These are phyloP conservation scores for Bruchidius siliquastri DNA, from an alignment of 2,888 invertebrate species.

Conservation along the genomic window DNA sequence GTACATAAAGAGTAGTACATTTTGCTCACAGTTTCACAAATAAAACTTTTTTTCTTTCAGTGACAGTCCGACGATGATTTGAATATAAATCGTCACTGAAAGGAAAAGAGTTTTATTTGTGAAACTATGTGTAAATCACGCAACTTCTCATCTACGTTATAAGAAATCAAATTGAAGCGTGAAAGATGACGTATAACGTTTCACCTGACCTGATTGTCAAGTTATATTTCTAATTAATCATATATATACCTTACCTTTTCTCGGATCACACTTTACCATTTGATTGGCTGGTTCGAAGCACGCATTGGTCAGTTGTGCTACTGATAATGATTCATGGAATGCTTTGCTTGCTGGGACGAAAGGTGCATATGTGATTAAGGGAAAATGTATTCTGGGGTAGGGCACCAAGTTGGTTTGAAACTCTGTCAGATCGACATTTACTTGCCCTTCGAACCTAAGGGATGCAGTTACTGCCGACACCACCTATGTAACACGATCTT, in stretches of 20 bases:
- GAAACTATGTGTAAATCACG: too few species aligned
- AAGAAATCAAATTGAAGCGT: too few species aligned
- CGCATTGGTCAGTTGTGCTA: conserved; percentile 67
- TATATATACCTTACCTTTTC: conserved; percentile 54
- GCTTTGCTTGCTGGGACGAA: conserved; percentile 60
- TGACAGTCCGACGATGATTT: too few species aligned
- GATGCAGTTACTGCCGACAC: conserved; percentile 68
- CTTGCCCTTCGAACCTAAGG: conserved; percentile 62
- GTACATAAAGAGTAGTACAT: too few species aligned
- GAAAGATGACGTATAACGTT: too few species aligned
- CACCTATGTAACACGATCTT: background rate
- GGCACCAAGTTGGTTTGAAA: conserved; percentile 80
- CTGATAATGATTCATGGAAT: conserved; percentile 59
- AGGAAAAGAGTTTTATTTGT: too few species aligned
- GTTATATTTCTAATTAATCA: too few species aligned
- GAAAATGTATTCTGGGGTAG: conserved; percentile 84
- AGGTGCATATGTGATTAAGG: conserved; percentile 72
- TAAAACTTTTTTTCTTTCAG: too few species aligned
- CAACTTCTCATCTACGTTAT: too few species aligned
- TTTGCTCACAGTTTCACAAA: too few species aligned
- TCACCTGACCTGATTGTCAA: too few species aligned
- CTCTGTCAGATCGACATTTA: conserved; percentile 66
- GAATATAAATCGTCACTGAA: too few species aligned
- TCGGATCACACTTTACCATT: conserved; percentile 74
- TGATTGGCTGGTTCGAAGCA: conserved; percentile 80